Evolutionary conservation across 2,797 vertebrate species (phyloP).

Genomic region (Diplodus puntazzo): DNA sequence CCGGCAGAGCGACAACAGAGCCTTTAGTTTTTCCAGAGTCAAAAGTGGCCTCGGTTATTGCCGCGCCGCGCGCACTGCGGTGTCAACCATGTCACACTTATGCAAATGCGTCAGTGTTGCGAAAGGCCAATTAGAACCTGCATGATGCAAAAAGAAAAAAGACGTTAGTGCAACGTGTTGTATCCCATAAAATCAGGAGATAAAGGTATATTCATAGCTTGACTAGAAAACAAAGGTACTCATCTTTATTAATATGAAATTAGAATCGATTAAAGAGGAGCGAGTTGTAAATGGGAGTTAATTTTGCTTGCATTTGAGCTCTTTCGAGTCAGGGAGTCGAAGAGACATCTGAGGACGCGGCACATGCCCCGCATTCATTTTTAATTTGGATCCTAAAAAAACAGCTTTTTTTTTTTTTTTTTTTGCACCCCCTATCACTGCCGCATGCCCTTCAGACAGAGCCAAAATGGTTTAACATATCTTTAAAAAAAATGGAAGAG

Average conservation of each 20-base stretch:
- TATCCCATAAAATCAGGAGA: constrained; percentile 43
- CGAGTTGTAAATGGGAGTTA: constrained; percentile 23
- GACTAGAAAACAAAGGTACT: constrained; percentile 18
- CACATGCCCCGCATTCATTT: constrained; percentile 33
- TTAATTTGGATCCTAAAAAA: constrained; percentile 21
- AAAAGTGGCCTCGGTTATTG: constrained; percentile 3
- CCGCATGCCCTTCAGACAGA: constrained; percentile 50
- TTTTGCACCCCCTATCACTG: constrained; percentile 7
- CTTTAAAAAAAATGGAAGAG: constrained; percentile 6
- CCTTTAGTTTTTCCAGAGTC: constrained; percentile 33
- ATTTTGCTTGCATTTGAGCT: constrained; percentile 11
- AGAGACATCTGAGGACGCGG: constrained; percentile 27
- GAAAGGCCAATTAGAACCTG: constrained; percentile 44
- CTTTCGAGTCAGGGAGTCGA: constrained; percentile 35
- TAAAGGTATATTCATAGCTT: too few relatives aligned
- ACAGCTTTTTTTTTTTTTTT: constrained; percentile 1
- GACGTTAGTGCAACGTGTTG: constrained; percentile 29
- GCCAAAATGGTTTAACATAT: constrained; percentile 26
- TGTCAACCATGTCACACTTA: constrained; percentile 14
- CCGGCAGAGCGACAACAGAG: constrained; percentile 15
- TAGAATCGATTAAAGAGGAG: constrained; percentile 27
- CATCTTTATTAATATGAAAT: constrained; percentile 28
- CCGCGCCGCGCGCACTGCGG: not conserved
- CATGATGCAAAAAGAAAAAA: constrained; percentile 24
- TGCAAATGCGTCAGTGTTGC: constrained; percentile 32